Evolutionary conservation across 2,888 invertebrate species (phyloP), one percentile per base, ranked within the genome.

Genomic region (Chymomyza amoena): DNA sequence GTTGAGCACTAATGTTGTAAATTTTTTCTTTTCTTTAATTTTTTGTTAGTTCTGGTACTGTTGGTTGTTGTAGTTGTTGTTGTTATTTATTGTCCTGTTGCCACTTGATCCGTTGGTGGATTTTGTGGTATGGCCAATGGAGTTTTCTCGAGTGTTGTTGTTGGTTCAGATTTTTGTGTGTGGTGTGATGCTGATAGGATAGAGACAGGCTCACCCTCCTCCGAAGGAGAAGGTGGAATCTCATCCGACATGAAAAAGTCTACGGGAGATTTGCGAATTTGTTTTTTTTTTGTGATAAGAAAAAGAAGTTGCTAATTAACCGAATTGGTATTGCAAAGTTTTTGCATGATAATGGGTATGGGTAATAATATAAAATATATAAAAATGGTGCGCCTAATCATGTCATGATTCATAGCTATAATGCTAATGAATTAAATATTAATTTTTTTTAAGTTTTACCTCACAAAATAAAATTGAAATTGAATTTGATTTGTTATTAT

Each of bases 131-230:
- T 68, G 81, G 83, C 82, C 84, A 82, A 84, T 84, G 79, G 77
- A 68, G 86, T 85, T 79, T 86, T 82, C 87, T 82, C 82, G 76
- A 80, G 83, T 83, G 85, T 84, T 84, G 85, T 84, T 84, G 83
- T 78, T 76, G 74, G 85, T 85, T 84, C 87, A 59, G 85, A 81
- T 81, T 80, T 81, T 62, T 76, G 80, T 78, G 74, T 83, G 59
- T 81, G 68, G 71, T 61, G 75, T 65, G 74, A 62, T 72, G 68
- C 70, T 61, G 73, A 68, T 76, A 74, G 78, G 76, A 70, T 66
- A 80, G 52, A 50, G 64, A 50, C 69, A 66, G 54, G 64, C 72
- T 73, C 71, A 66, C 70, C 64, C 68, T 75, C 80, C 78, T 78
- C 69, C 73, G 75, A 69, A 78, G 78, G 81, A 83, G 85, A 70